Evolutionary conservation across 2,888 invertebrate genomes (phyloP).

Genomic region (Tryphoninae sp.): DNA sequence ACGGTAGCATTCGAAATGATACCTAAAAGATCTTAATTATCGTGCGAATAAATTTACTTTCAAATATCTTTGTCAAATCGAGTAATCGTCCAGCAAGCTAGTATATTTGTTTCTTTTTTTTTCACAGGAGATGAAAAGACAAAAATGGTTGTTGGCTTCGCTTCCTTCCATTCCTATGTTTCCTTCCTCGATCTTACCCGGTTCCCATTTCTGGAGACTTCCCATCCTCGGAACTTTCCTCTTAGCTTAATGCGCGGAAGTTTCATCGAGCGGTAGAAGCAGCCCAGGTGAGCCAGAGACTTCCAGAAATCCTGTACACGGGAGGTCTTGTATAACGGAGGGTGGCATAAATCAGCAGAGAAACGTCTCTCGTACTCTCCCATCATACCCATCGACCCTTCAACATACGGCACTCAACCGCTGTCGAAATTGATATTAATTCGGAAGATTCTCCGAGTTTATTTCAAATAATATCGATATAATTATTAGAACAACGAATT

Average conservation of each 20-base stretch:
- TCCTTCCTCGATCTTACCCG: not conserved
- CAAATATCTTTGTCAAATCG: not conserved
- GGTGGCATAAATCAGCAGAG: slow-evolving; percentile 44
- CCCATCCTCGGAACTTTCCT: slow-evolving; percentile 54
- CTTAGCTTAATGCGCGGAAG: slow-evolving; percentile 52
- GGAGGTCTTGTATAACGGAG: slow-evolving; percentile 18
- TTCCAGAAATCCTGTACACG: slow-evolving; percentile 9
- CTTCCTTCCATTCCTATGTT: not conserved
- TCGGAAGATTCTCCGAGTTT: not conserved
- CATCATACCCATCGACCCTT: not conserved
- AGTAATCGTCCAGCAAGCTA: not conserved
- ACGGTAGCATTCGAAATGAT: not conserved
- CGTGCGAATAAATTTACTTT: not conserved
- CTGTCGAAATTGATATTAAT: slow-evolving; percentile 25
- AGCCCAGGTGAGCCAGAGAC: slow-evolving; percentile 30
- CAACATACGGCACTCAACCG: not conserved
- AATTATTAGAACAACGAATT: not conserved
- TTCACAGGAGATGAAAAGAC: not conserved
- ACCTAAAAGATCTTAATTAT: not conserved
- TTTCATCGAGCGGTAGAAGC: slow-evolving; percentile 33
- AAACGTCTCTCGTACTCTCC: slow-evolving; percentile 16
- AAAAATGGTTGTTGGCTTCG: too few species aligned
- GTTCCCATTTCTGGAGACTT: not conserved
- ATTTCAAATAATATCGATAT: not conserved
- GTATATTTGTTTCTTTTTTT: not conserved